These are phyloP conservation scores for Dicentrarchus labrax DNA, from an alignment of 2,113 vertebrate species.

Conservation along the genomic window DNA sequence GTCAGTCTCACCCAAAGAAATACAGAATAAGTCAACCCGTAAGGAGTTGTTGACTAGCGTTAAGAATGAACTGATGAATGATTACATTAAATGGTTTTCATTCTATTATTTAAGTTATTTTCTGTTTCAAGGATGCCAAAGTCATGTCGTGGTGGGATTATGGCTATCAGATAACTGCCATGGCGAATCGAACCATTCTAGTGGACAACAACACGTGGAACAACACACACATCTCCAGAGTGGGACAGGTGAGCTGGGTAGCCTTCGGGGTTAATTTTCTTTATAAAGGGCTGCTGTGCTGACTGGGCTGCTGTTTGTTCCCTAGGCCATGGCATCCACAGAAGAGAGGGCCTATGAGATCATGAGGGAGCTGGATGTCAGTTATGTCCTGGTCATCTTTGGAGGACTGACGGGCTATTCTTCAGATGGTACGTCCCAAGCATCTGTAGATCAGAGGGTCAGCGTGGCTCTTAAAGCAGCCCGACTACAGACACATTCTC, in stretches of 20 bases:
- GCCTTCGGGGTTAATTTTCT: neutral
- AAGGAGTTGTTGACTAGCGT: neutral
- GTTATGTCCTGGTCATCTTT: slow-evolving; percentile 98
- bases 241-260: slow-evolving; percentile 90
- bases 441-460: neutral
- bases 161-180: slow-evolving; percentile 98
- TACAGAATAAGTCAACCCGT: neutral
- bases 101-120: neutral
- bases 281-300: neutral
- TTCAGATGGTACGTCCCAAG: slow-evolving; percentile 89
- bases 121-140: slow-evolving; percentile 90
- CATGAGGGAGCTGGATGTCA: slow-evolving; percentile 98
- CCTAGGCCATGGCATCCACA: slow-evolving; percentile 97
- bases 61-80: neutral
- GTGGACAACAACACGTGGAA: slow-evolving; percentile 99
- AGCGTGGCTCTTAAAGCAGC: neutral
- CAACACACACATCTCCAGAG: slow-evolving; percentile 98
- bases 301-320: neutral
- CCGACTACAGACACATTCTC: neutral
- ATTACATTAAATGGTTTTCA: too few relatives aligned
- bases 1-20: slow-evolving; percentile 72
- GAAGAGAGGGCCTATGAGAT: slow-evolving; percentile 98
- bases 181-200: slow-evolving; percentile 98
- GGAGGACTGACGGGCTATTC: slow-evolving; percentile 98
- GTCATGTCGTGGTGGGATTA: slow-evolving; percentile 99